Percentiles rank a stretch among this genome's conserved stretches.
Evolutionary conservation across 1,140 invertebrate genomes (phyloP).

Genomic region (Aphelenchoides fujianensis): DNA sequence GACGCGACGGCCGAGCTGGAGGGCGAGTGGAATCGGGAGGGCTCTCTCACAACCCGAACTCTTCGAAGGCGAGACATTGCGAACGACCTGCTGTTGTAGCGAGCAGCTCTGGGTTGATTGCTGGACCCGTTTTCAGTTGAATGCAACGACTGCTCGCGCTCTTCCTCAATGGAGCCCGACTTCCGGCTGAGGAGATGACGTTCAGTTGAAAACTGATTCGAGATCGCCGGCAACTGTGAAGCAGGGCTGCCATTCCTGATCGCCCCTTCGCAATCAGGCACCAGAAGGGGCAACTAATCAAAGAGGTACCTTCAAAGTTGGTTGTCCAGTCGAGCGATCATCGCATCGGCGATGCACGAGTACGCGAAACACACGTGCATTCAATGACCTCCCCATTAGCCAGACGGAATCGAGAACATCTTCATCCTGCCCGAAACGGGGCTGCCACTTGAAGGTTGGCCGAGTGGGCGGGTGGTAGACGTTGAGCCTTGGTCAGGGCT

Average conservation of each 20-base stretch:
- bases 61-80: slow-evolving; percentile 62
- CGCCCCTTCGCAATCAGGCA: slow-evolving; percentile 58
- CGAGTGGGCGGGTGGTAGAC: slow-evolving; percentile 64
- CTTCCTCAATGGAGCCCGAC: slow-evolving; percentile 49
- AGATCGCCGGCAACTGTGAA: slow-evolving; percentile 57
- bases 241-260: slow-evolving; percentile 59
- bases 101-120: not conserved
- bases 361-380: slow-evolving; percentile 56
- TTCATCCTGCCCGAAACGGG: slow-evolving; percentile 60
- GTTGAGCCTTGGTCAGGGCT: slow-evolving; percentile 67
- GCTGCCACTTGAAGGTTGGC: slow-evolving; percentile 59
- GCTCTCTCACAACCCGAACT: slow-evolving; percentile 59
- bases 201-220: slow-evolving; percentile 57
- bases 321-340: slow-evolving; percentile 60
- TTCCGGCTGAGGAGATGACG: slow-evolving; percentile 24
- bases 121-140: slow-evolving; percentile 48
- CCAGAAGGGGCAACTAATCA: slow-evolving; percentile 52
- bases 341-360: slow-evolving; percentile 60
- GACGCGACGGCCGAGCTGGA: slow-evolving; percentile 9
- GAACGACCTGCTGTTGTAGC: slow-evolving; percentile 54
- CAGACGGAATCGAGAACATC: slow-evolving; percentile 54
- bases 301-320: not conserved
- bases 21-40: slow-evolving; percentile 58
- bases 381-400: slow-evolving; percentile 56
- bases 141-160: slow-evolving; percentile 55